Percentiles rank a stretch among this genome's conserved stretches.
Conservation (phyloP, 2,888 invertebrate species). For the Formica aserva region DNA sequence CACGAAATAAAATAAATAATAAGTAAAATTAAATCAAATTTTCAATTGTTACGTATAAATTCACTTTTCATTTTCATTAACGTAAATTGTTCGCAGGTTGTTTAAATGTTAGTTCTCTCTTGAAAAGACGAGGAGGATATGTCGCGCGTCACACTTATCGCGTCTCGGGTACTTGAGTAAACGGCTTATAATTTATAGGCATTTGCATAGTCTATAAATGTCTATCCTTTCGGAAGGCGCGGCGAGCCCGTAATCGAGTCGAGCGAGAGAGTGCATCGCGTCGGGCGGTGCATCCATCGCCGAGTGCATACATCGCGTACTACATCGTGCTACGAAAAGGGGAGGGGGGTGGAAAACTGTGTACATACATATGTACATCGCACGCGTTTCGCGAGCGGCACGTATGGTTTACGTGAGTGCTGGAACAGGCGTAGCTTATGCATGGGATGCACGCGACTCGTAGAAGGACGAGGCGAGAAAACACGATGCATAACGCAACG, state of each 20-base stretch:
- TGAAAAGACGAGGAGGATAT: neutral
- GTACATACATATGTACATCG: neutral
- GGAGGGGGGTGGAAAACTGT: neutral
- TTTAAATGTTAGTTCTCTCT: neutral
- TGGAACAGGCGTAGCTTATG: slow-evolving; percentile 1
- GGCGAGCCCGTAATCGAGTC: slow-evolving; percentile 10
- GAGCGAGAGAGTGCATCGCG: slow-evolving; percentile 5
- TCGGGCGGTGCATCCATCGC: neutral
- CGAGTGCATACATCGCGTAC: neutral
- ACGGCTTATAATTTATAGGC: neutral
- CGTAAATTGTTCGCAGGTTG: neutral
- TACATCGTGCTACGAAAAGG: neutral
- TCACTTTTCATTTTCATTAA: neutral
- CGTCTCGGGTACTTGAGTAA: neutral
- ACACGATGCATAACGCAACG: neutral
- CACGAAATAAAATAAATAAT: neutral
- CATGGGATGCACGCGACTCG: slow-evolving; percentile 53
- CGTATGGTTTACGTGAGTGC: slow-evolving; percentile 51
- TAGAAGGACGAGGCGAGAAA: slow-evolving; percentile 27
- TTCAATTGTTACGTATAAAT: neutral
- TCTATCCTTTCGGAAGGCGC: slow-evolving; percentile 19
- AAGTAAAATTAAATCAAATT: neutral
- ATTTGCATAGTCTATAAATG: neutral
- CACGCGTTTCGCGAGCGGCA: slow-evolving; percentile 47
- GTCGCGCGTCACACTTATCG: neutral